Evolutionary conservation across 2,888 invertebrate genomes (phyloP), one percentile per base, ranked within the genome.

Genomic region (Pristionchus japonicus): DNA sequence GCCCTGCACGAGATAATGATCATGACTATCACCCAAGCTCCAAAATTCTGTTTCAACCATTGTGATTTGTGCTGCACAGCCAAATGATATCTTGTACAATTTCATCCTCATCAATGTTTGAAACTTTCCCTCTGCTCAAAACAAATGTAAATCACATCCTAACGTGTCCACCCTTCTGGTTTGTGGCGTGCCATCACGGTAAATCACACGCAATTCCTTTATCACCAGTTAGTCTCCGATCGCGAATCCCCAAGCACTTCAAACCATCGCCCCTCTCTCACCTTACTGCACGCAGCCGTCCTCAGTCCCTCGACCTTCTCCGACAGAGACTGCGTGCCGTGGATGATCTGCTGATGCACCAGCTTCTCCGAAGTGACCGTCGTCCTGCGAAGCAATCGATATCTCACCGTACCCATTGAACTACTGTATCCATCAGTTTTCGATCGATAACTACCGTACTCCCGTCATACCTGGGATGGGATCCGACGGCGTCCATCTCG

Each of bases 261-360:
- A 52, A 52, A 1, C 23, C 1, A 9, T n/a, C n/a, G 23, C 17
- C 57, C 1, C 23, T 49, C 27, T 3, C 84, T 64, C 52, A 87
- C 87, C 77, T 87, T 87, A 34, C 52, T 52, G 37, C 74, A 70
- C 49, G 97, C 98, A 6, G 98, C 97, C 61, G 96, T 95, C 0
- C 97, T 96, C 43, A 99, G 96, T 1, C 97, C 97, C 92, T 98
- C 98, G 89, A 98, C 95, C 34, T 97, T 96, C 92, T 98, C 98
- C 61, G 96, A 95, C 92, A 98, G 96, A 94, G 97, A 97, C 0
- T 96, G 96, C 0, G 97, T 96, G 37, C 97, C 96, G 94, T 96
- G 96, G 92, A 97, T 96, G 90, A 97, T 96, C 93, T 97, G 97
- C 90, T 97, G 97, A 67, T 96, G 96, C 94, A 96, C 90, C 61